These are phyloP conservation scores for Coptotermes formosanus DNA, from an alignment of 1,140 invertebrate genomes.

Conservation along the genomic window DNA sequence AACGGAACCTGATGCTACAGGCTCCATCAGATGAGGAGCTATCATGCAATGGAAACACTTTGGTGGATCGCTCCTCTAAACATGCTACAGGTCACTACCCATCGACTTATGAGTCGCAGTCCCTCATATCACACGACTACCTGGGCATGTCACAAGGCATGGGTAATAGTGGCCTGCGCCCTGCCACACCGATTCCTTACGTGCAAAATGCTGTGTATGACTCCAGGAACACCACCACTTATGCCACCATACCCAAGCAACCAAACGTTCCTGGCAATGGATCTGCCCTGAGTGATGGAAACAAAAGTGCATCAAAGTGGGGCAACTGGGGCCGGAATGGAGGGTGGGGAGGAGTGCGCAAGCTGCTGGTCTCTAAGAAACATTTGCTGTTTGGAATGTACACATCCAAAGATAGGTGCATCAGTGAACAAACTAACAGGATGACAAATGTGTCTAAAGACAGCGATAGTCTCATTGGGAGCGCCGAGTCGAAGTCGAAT, in stretches of 20 bases:
- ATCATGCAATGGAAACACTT: slow-evolving; percentile 56
- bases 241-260: slow-evolving; percentile 49
- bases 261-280: slow-evolving; percentile 49
- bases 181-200: slow-evolving; percentile 67
- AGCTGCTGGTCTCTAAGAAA: slow-evolving; percentile 27
- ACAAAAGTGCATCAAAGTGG: slow-evolving; percentile 43
- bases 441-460: slow-evolving; percentile 14
- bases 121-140: slow-evolving; percentile 53
- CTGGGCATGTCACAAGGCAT: slow-evolving; percentile 39
- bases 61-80: slow-evolving; percentile 70
- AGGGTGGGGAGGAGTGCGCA: slow-evolving; percentile 22
- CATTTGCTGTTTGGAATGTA: slow-evolving; percentile 20
- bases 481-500: slow-evolving; percentile 30
- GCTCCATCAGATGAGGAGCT: slow-evolving; percentile 60
- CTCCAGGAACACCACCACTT: slow-evolving; percentile 28
- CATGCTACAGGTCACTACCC: slow-evolving; percentile 47
- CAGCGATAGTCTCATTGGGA: neutral
- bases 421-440: neutral
- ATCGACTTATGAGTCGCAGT: slow-evolving; percentile 49
- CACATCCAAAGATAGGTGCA: neutral
- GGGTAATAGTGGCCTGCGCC: slow-evolving; percentile 39
- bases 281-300: slow-evolving; percentile 27
- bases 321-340: slow-evolving; percentile 37
- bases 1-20: slow-evolving; percentile 72
- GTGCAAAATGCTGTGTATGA: slow-evolving; percentile 72